These are phyloP conservation scores for Pithys albifrons DNA, from an alignment of 2,113 vertebrate genomes.

Conservation along the genomic window DNA sequence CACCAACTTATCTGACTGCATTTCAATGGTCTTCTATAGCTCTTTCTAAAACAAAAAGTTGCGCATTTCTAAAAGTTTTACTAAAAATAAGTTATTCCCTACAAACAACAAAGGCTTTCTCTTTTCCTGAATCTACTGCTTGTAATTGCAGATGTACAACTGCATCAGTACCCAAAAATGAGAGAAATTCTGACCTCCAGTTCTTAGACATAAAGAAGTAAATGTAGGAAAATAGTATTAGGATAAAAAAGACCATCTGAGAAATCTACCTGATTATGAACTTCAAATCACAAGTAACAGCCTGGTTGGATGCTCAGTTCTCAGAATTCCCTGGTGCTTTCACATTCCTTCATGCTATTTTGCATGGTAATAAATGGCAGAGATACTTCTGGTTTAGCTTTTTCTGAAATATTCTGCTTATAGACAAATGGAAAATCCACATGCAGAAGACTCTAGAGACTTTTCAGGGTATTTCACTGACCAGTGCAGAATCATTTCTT, in stretches of 20 bases:
- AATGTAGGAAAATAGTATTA: not conserved
- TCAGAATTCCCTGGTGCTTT: not conserved
- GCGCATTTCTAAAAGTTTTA: not conserved
- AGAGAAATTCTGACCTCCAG: not conserved
- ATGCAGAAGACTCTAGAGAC: not conserved
- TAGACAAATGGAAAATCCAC: conserved; percentile 20
- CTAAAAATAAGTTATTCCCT: not conserved
- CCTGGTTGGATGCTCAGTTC: not conserved
- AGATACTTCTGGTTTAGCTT: conserved; percentile 22
- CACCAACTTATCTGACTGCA: not conserved
- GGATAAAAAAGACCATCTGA: not conserved
- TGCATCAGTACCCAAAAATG: not conserved
- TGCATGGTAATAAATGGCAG: not conserved
- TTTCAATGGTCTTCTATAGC: not conserved
- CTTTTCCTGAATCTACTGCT: not conserved
- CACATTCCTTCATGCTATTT: conserved; percentile 3
- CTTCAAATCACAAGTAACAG: not conserved
- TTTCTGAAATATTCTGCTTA: conserved; percentile 9
- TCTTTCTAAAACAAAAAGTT: not conserved
- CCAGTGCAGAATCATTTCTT: conserved; percentile 13
- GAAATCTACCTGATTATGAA: not conserved
- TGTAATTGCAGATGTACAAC: not conserved
- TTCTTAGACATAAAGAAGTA: not conserved
- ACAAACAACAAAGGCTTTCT: not conserved
- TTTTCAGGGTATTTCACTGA: conserved; percentile 12